Conservation (phyloP, 2,113 vertebrate species). For the Oncorhynchus keta region DNA sequence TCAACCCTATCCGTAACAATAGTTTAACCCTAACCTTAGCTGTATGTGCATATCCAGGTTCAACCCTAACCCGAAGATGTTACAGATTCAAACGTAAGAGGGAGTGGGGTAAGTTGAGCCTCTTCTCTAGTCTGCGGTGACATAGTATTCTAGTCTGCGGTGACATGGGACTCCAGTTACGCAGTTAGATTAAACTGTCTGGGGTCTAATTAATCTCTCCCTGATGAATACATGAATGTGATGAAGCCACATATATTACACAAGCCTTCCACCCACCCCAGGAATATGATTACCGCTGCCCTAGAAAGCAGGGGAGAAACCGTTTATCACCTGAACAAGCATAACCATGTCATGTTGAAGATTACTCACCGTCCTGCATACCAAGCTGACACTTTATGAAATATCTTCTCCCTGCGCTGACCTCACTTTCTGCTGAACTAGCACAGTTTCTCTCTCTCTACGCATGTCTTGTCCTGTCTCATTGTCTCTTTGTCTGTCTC, state of each 20-base stretch:
- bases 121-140: not conserved
- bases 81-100: too few relatives aligned
- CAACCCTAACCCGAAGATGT: too few relatives aligned
- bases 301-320: conserved; percentile 70
- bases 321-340: conserved; percentile 78
- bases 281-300: conserved; percentile 74
- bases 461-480: not conserved
- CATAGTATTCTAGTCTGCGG: conserved; percentile 28
- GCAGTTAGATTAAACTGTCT: conserved; percentile 71
- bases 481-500: not conserved
- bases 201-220: conserved; percentile 67
- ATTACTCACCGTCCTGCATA: conserved; percentile 63
- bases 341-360: conserved; percentile 70
- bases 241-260: conserved; percentile 72
- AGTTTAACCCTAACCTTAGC: too few relatives aligned
- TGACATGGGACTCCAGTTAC: conserved; percentile 73
- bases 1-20: too few relatives aligned
- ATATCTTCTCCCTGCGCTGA: conserved; percentile 59
- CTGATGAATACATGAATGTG: conserved; percentile 74
- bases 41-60: too few relatives aligned
- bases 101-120: too few relatives aligned
- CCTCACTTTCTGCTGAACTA: conserved; percentile 71
- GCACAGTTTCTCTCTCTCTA: conserved; percentile 73
- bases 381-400: conserved; percentile 60
- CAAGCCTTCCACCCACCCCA: conserved; percentile 28